These are phyloP conservation scores for Drosophila nasuta DNA, from an alignment of 1,140 invertebrate genomes.

Conservation along the genomic window DNA sequence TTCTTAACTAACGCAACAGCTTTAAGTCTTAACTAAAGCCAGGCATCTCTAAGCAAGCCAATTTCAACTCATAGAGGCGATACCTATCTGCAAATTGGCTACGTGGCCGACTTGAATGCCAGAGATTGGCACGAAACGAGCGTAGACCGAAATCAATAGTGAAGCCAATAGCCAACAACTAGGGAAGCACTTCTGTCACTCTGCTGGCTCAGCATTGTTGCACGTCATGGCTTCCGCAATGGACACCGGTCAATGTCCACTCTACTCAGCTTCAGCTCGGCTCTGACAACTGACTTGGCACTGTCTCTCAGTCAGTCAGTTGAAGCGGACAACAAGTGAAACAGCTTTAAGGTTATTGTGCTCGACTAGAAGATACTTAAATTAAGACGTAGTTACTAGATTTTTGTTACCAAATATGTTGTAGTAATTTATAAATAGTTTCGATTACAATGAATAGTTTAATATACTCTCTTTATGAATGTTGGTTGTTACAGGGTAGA, in stretches of 20 bases:
- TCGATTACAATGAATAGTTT: background rate
- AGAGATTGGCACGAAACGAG: constrained; percentile 66
- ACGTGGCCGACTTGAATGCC: constrained; percentile 70
- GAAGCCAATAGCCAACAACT: constrained; percentile 4
- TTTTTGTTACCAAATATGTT: too few species aligned
- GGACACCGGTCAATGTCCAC: constrained; percentile 54
- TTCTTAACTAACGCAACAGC: constrained; percentile 3
- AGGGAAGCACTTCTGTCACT: constrained; percentile 20
- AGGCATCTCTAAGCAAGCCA: constrained; percentile 21
- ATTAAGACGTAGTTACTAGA: too few species aligned
- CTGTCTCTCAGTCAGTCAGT: constrained; percentile 9
- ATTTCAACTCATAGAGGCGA: constrained; percentile 29
- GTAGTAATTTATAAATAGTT: too few species aligned
- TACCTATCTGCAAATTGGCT: constrained; percentile 61
- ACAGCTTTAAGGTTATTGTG: background rate
- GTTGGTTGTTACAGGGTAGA: background rate
- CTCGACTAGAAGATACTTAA: too few species aligned
- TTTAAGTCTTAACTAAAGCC: constrained; percentile 33
- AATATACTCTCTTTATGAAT: background rate
- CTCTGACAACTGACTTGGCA: constrained; percentile 19
- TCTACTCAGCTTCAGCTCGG: background rate
- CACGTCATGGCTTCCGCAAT: constrained; percentile 64
- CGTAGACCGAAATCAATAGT: constrained; percentile 53
- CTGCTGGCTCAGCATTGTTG: constrained; percentile 71
- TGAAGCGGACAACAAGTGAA: constrained; percentile 23